A percentile compares a stretch with the other conserved stretches of the same genome.
Evolutionary conservation across 1,140 invertebrate species (phyloP).

Genomic region (Phocides pigmalion): DNA sequence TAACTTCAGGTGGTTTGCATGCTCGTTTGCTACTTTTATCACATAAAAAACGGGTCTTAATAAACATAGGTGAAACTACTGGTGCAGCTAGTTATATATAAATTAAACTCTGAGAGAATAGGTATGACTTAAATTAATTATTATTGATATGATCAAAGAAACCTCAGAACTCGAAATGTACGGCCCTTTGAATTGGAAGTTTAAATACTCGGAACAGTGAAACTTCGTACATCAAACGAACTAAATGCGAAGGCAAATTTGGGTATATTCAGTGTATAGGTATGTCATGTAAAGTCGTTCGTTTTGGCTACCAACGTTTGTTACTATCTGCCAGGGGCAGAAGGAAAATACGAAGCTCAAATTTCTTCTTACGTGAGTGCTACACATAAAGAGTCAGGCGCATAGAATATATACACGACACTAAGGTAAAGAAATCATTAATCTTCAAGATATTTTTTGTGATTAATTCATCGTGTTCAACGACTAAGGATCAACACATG

Average conservation of each 20-base stretch:
- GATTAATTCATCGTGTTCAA: too few species aligned
- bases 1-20: too few species aligned
- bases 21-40: too few species aligned
- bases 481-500: too few species aligned
- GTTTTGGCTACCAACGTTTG: too few species aligned
- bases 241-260: background rate
- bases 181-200: background rate
- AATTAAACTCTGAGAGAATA: too few species aligned
- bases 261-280: background rate
- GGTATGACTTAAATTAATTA: background rate
- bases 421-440: too few species aligned
- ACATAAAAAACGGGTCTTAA: too few species aligned
- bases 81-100: too few species aligned
- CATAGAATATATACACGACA: too few species aligned
- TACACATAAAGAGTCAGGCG: slow-evolving; percentile 10
- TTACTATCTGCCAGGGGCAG: background rate
- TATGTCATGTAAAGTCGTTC: background rate
- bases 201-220: background rate
- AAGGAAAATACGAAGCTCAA: background rate
- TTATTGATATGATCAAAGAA: background rate
- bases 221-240: slow-evolving; percentile 16
- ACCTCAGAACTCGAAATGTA: background rate
- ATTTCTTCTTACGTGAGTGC: slow-evolving; percentile 9
- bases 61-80: too few species aligned
- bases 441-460: too few species aligned